These are phyloP conservation scores for Eristalinus sepulchralis DNA, from an alignment of 2,888 invertebrate species.

Conservation along the genomic window DNA sequence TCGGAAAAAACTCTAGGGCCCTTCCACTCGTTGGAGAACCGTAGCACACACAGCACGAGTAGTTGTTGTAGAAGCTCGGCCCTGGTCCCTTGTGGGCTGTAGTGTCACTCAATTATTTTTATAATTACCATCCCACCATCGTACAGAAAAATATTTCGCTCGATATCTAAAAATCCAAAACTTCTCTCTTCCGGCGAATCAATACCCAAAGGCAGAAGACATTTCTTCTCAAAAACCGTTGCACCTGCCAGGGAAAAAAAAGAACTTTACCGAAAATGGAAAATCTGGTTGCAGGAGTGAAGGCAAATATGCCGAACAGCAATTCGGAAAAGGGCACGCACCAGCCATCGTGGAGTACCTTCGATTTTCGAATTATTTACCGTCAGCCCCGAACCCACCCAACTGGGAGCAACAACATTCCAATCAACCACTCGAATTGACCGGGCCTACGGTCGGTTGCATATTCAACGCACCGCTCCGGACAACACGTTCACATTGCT, in stretches of 20 bases:
- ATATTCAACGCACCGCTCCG: not conserved
- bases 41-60: too few relatives aligned
- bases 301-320: not conserved
- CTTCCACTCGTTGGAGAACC: too few relatives aligned
- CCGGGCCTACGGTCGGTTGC: not conserved
- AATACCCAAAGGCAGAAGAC: too few relatives aligned
- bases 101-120: too few relatives aligned
- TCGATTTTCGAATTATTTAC: slow-evolving; percentile 33
- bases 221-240: too few relatives aligned
- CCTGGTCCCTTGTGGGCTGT: too few relatives aligned
- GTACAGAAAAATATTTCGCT: too few relatives aligned
- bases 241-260: not conserved
- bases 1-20: too few relatives aligned
- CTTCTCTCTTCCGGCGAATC: too few relatives aligned
- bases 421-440: slow-evolving; percentile 45
- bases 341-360: not conserved
- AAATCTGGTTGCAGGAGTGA: not conserved
- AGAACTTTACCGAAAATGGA: not conserved
- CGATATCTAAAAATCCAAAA: too few relatives aligned
- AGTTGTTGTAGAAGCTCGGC: too few relatives aligned
- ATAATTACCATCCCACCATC: too few relatives aligned
- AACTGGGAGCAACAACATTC: slow-evolving; percentile 17
- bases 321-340: slow-evolving; percentile 22
- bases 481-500: slow-evolving; percentile 8
- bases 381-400: not conserved